Evolutionary conservation across 2,888 invertebrate genomes (phyloP).

Genomic region (Pristionchus exspectatus): DNA sequence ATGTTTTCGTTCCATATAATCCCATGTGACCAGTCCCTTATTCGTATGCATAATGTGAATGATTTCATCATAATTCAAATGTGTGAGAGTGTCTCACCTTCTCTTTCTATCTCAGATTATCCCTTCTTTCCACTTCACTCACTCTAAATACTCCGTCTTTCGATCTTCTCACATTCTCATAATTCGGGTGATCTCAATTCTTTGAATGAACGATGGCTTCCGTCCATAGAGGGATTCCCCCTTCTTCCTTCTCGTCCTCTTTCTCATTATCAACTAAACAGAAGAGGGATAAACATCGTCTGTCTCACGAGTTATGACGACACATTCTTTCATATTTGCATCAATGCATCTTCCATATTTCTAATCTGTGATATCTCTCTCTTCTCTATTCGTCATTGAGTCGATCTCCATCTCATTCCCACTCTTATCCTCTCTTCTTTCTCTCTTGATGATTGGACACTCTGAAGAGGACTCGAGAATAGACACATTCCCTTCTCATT

Average conservation of each 20-base stretch:
- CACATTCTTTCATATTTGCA: not conserved
- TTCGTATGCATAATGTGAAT: not conserved
- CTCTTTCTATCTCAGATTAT: not conserved
- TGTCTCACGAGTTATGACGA: slow-evolving; percentile 1
- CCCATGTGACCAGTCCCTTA: not conserved
- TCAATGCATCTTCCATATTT: not conserved
- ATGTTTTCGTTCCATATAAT: not conserved
- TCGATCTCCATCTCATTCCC: not conserved
- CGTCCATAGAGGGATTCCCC: not conserved
- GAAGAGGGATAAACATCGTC: not conserved
- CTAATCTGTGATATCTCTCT: not conserved
- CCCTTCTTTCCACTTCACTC: not conserved
- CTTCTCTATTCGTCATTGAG: not conserved
- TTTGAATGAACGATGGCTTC: not conserved
- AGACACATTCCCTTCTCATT: slow-evolving; percentile 23
- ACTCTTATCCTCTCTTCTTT: not conserved
- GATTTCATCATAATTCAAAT: slow-evolving; percentile 8
- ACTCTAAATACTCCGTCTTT: not conserved
- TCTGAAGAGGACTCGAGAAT: slow-evolving; percentile 18
- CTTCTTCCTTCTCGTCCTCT: not conserved
- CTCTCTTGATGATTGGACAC: not conserved
- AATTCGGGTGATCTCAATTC: slow-evolving; percentile 13
- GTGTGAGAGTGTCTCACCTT: not conserved
- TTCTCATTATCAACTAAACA: not conserved
- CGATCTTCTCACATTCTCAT: not conserved